These are phyloP conservation scores for Thamnophis elegans DNA, from an alignment of 2,797 vertebrate species.

Conservation along the genomic window DNA sequence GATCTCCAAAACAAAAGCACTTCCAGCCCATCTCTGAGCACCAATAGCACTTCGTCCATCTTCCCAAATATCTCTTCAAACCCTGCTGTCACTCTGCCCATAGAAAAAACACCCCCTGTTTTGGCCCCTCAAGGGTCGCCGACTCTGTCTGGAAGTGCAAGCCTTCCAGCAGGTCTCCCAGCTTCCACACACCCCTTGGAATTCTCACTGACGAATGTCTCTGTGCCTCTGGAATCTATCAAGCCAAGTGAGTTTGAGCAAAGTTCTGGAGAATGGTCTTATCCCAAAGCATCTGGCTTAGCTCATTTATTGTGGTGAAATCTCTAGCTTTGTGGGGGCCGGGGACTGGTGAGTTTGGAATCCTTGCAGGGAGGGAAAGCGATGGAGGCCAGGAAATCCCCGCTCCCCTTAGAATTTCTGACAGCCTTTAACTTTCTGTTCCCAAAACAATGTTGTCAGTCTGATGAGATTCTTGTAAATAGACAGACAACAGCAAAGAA, in stretches of 20 bases:
- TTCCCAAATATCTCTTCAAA: constrained; percentile 53
- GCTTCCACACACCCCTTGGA: constrained; percentile 64
- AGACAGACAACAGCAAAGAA: background rate
- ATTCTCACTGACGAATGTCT: constrained; percentile 83
- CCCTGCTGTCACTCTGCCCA: constrained; percentile 55
- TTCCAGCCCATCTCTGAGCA: constrained; percentile 43
- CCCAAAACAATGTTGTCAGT: background rate
- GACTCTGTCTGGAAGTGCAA: constrained; percentile 44
- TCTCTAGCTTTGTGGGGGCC: background rate
- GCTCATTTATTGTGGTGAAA: background rate
- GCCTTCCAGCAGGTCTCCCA: constrained; percentile 23
- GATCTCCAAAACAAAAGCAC: constrained; percentile 87
- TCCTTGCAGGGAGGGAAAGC: background rate
- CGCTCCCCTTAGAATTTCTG: background rate
- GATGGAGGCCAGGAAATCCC: background rate
- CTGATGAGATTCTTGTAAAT: background rate
- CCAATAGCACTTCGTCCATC: constrained; percentile 6
- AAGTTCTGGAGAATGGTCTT: background rate
- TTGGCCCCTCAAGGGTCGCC: constrained; percentile 47
- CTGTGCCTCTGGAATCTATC: constrained; percentile 91
- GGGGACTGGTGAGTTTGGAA: background rate
- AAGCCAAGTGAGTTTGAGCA: constrained; percentile 84
- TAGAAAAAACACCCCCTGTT: constrained; percentile 51
- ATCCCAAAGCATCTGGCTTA: background rate
- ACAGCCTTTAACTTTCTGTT: background rate